Base-by-base conservation (phyloP, 2,797 vertebrate genomes). In the Pipistrellus pygmaeus region DNA sequence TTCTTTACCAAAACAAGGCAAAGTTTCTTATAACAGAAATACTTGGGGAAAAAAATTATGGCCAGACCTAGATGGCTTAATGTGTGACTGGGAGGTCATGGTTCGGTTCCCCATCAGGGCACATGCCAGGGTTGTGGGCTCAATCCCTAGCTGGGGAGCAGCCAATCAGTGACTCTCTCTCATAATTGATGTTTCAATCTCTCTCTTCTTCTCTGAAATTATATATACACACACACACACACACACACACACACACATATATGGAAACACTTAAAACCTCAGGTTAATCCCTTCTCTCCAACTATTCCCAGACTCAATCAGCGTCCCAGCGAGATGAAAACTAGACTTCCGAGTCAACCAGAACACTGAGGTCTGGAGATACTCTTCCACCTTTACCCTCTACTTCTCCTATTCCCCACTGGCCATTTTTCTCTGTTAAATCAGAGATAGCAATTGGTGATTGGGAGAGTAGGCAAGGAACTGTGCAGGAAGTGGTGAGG, bases 1-100 rank as follows among this genome's bases (percentile, higher is more conserved):
- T 78, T 91, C 20, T 48, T 96, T 85, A 64, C 17, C 17, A 14
- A 90, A 90, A 8, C 30, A 55, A 77, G 23, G 38, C 3, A 92
- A 68, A 71, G 7, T 5, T 68, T 83, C 25, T 76, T 71, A 21
- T 30, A 90, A 82, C 32, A 86, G 78, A 92, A 94, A 75, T 78
- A n/a, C 48, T 91, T 87, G 32, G 4, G 4, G 11, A 2, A 11
- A 69, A 92, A 85, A 82, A 92, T 82, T n/a, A 62, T 2, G 27
- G 60, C 60, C 60, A 62, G 27, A 62, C 60, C 60, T 30, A 13
- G 5, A 6, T 62, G 60, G 60, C 60, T 62, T 30, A 62, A 30
- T 30, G 60, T 1, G 6, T 62, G 27, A 62, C 27, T 30, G 60
- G 60, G 60, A 62, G 60, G 60, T 62, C 60, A 62, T 14, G 27